These are phyloP conservation scores for Rattus norvegicus DNA, from an alignment of 2,113 vertebrate species.

Conservation along the genomic window DNA sequence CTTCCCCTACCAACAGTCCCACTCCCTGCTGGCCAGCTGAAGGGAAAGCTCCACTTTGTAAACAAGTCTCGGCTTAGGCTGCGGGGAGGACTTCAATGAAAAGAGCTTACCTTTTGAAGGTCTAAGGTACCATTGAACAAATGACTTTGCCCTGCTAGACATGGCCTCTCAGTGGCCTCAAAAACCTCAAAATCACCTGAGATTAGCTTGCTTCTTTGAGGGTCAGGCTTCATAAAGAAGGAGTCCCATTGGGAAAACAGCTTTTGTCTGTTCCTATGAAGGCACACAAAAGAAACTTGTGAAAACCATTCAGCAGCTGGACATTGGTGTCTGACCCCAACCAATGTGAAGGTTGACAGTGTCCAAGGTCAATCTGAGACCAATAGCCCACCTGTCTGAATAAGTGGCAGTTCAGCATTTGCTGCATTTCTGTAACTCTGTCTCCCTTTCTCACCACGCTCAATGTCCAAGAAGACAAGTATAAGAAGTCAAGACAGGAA, in stretches of 20 bases:
- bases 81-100: slow-evolving; percentile 54
- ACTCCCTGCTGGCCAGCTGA: slow-evolving; percentile 46
- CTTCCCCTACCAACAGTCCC: not conserved
- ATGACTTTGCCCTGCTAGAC: slow-evolving; percentile 57
- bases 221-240: slow-evolving; percentile 65
- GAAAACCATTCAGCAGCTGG: slow-evolving; percentile 68
- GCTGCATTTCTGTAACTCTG: slow-evolving; percentile 38
- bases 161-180: slow-evolving; percentile 64
- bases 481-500: not conserved
- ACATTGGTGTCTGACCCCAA: slow-evolving; percentile 64
- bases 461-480: slow-evolving; percentile 7
- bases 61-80: slow-evolving; percentile 62
- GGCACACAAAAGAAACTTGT: slow-evolving; percentile 69
- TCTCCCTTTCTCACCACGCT: slow-evolving; percentile 21
- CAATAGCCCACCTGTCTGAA: slow-evolving; percentile 17
- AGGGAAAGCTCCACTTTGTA: slow-evolving; percentile 78
- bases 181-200: slow-evolving; percentile 70
- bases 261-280: slow-evolving; percentile 71
- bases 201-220: slow-evolving; percentile 70
- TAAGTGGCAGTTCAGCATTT: slow-evolving; percentile 62
- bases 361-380: slow-evolving; percentile 71
- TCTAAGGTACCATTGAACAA: slow-evolving; percentile 74
- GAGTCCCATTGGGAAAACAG: slow-evolving; percentile 72
- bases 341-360: slow-evolving; percentile 62
- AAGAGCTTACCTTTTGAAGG: slow-evolving; percentile 71